Conservation (phyloP, 2,888 invertebrate genomes). For the Trachelus iudaicus region DNA sequence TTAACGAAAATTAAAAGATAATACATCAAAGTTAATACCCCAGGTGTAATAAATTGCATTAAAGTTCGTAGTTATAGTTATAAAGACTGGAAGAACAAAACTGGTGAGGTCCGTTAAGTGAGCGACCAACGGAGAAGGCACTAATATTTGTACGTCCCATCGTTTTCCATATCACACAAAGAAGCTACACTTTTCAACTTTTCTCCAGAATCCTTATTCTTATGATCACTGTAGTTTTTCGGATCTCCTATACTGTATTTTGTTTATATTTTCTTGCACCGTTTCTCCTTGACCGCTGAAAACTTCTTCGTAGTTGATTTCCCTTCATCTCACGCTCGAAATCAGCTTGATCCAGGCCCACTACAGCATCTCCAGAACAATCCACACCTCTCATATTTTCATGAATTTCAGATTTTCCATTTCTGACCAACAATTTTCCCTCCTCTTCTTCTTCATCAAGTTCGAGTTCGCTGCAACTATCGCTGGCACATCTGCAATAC, state of each 20-base stretch:
- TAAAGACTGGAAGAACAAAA: not conserved
- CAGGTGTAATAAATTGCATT: not conserved
- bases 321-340: not conserved
- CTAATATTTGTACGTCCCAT: not conserved
- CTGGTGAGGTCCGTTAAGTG: not conserved
- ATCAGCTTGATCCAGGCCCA: not conserved
- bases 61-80: not conserved
- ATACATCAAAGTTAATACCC: too few species aligned
- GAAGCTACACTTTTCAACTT: slow-evolving; percentile 1
- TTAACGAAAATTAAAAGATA: not conserved
- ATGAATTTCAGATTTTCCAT: not conserved
- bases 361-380: not conserved
- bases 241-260: slow-evolving; percentile 14
- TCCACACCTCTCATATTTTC: not conserved
- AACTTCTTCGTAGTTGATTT: slow-evolving; percentile 17
- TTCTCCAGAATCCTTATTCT: not conserved
- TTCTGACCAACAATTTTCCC: not conserved
- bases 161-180: not conserved
- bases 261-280: slow-evolving; percentile 18
- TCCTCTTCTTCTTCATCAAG: slow-evolving; percentile 8
- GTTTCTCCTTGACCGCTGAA: slow-evolving; percentile 13
- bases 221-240: not conserved
- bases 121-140: not conserved
- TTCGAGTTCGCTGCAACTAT: slow-evolving; percentile 18
- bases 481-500: slow-evolving; percentile 15